Evolutionary conservation across 2,113 vertebrate genomes (phyloP), one percentile per base, ranked within the genome.

Genomic region (Prunella himalayana): DNA sequence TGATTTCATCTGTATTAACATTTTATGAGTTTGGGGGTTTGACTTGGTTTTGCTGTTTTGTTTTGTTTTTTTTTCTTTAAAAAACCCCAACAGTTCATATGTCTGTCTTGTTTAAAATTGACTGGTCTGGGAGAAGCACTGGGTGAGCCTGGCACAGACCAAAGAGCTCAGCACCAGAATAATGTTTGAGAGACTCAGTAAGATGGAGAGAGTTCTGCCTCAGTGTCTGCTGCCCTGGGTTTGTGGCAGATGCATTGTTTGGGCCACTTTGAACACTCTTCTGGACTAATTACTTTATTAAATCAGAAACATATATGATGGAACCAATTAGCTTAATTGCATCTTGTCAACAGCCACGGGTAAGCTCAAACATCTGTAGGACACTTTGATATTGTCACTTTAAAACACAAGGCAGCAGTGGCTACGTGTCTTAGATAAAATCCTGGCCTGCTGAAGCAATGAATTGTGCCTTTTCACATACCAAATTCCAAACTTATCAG

Each of bases 401-500:
- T 65, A 71, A 92, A 80, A 16, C n/a, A 28, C 22, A 57, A 54
- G n/a, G 84, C 59, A 77, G 20, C 10, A 13, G 49, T 45, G 45
- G 28, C 39, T 45, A 41, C 5, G 3, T 25, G n/a, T 17, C 60
- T 77, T 3, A 59, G 72, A 86, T 77, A 86, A 92, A 93, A 71
- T 4, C 75, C 60, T 70, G 50, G 22, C 27, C 42, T 63, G 64
- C 42, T 63, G 86, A 70, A 88, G 64, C 30, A 64, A 2, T 1
- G 28, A 51, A 51, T 18, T 2, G 2, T 33, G 41, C 78, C 9
- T 54, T 70, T 82, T 59, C 50, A 59, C 82, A 77, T 87, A 50
- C 61, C 90, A 84, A 61, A 95, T 96, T 94, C 76, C 91, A 92
- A 42, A 51, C 51, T 88, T 95, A 95, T 65, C 85, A 82, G 80